Evolutionary conservation across 2,888 invertebrate species (phyloP).

Genomic region (Eucera pruinosa): DNA sequence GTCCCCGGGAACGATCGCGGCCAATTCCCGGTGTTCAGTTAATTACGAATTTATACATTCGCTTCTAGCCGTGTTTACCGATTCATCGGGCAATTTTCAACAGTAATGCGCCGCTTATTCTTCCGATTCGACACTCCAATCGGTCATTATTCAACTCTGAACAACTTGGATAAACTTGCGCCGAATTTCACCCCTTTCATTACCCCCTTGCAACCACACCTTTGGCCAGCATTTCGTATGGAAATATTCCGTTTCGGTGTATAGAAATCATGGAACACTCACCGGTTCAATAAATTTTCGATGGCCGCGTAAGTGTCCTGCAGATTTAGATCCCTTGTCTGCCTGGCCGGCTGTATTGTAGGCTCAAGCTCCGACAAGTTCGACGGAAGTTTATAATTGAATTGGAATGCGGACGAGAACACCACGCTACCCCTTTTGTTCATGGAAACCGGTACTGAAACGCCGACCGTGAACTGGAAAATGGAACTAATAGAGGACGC

Average conservation of each 20-base stretch:
- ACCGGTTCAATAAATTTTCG: constrained; percentile 79
- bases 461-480: constrained; percentile 77
- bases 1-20: constrained; percentile 7
- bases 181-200: background rate
- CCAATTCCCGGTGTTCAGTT: constrained; percentile 41
- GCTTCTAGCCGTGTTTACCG: constrained; percentile 52
- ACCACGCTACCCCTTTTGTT: constrained; percentile 77
- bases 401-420: constrained; percentile 79
- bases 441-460: constrained; percentile 78
- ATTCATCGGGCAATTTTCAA: constrained; percentile 49
- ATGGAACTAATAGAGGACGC: constrained; percentile 13
- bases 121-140: constrained; percentile 41
- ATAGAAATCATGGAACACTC: constrained; percentile 58
- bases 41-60: constrained; percentile 61
- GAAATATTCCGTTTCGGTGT: background rate
- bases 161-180: background rate
- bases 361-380: constrained; percentile 80
- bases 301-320: constrained; percentile 77
- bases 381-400: constrained; percentile 81
- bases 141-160: background rate
- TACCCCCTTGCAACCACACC: background rate
- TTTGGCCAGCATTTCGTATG: too few relatives aligned
- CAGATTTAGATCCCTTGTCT: constrained; percentile 74
- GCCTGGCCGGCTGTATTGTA: constrained; percentile 74
- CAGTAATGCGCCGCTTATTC: constrained; percentile 38